Evolutionary conservation across 2,113 vertebrate genomes (phyloP).

Genomic region (Naja naja): DNA sequence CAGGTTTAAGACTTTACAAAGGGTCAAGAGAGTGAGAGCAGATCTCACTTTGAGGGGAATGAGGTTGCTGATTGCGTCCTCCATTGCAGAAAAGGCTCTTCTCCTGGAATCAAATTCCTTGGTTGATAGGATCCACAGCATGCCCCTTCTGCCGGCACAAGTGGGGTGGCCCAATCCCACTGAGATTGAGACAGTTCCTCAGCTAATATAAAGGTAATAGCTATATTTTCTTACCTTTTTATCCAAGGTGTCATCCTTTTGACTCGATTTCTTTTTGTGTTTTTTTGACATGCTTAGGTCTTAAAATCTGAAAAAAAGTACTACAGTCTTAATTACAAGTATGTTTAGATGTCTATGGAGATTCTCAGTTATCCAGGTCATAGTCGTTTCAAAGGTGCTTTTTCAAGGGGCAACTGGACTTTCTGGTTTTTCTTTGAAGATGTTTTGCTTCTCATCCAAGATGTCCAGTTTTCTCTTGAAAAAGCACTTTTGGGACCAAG

Average conservation of each 20-base stretch:
- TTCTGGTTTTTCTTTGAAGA: too few relatives aligned
- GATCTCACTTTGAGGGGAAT: background rate
- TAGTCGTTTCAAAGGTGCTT: too few relatives aligned
- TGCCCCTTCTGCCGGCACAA: background rate
- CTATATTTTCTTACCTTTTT: constrained; percentile 49
- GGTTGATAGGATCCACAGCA: background rate
- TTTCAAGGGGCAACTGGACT: too few relatives aligned
- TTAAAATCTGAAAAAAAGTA: constrained; percentile 37
- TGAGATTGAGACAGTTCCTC: background rate
- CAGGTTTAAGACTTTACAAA: background rate
- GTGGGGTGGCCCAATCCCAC: background rate
- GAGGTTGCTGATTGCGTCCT: background rate
- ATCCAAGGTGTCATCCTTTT: constrained; percentile 39
- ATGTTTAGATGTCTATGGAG: background rate
- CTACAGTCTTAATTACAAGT: background rate
- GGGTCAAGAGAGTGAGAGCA: background rate
- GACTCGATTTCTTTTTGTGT: constrained; percentile 44
- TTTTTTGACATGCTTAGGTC: constrained; percentile 53
- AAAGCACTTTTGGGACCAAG: background rate
- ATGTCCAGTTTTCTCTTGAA: too few relatives aligned
- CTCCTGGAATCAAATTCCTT: background rate
- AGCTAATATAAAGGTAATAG: background rate
- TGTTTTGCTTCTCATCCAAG: too few relatives aligned
- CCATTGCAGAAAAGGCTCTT: background rate
- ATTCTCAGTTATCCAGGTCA: too few relatives aligned